Percentiles rank a stretch among this genome's conserved stretches.
Conservation (phyloP, 2,797 vertebrate genomes). For the Protosalanx chinensis region DNA sequence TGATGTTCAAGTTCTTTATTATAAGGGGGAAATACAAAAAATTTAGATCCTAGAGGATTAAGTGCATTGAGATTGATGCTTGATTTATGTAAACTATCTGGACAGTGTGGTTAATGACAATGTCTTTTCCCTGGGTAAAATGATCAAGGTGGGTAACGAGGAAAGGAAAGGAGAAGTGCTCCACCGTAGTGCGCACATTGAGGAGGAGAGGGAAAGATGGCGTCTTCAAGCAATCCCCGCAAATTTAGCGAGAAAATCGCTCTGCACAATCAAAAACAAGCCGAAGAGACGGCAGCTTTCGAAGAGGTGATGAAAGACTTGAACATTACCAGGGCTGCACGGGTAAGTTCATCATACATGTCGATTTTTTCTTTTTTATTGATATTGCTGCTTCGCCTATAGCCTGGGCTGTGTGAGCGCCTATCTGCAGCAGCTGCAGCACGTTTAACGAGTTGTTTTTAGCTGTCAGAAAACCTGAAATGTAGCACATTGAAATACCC, state of each 20-base stretch:
- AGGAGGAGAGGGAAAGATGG: conserved; percentile 94
- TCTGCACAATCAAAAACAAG: conserved; percentile 95
- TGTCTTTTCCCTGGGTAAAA: background rate
- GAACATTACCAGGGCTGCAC: conserved; percentile 91
- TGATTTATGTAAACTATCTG: no score
- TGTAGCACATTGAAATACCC: background rate
- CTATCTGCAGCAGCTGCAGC: conserved; percentile 22
- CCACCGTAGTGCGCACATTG: conserved; percentile 72
- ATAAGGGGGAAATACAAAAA: no score
- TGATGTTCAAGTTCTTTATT: no score
- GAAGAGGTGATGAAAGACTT: conserved; percentile 97
- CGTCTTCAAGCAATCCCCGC: conserved; percentile 97
- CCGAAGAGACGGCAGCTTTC: conserved; percentile 94
- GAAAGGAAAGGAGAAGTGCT: conserved; percentile 44
- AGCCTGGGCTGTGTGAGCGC: background rate
- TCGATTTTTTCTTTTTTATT: no score
- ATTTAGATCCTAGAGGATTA: no score
- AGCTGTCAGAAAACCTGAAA: background rate
- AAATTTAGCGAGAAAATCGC: conserved; percentile 99
- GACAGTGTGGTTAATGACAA: no score
- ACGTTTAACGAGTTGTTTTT: conserved; percentile 1
- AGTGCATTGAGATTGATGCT: no score
- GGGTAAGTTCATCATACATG: conserved; percentile 75
- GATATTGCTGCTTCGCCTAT: background rate
- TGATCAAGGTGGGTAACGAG: conserved; percentile 64